Base-by-base conservation (phyloP, 2,113 vertebrate species). In the Heliornis fulica region DNA sequence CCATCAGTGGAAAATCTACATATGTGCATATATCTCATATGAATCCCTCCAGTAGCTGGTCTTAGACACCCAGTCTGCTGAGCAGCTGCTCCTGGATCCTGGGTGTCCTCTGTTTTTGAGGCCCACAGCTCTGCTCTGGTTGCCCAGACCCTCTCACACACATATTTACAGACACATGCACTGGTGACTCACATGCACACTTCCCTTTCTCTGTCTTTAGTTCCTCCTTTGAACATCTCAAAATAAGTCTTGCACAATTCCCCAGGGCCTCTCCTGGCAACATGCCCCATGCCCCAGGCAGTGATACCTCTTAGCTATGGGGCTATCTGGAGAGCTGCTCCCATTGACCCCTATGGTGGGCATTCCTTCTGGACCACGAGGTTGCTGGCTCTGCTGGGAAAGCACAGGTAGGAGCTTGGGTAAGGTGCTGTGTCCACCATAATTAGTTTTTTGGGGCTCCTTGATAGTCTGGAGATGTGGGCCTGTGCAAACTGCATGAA, bases 301-400 rank as follows among this genome's bases (percentile, higher is more conserved):
- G 56, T 28, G 34, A 45, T 3, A 3, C 25, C 40, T 38, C 61
- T 57, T 66, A 79, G 66, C n/a, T 20, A 15, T 25, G 36, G 46
- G 13, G 23, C 20, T 51, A 14, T 21, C 51, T 59, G 22, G 17
- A 45, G 25, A 59, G 40, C 17, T 75, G 32, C 63, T 83, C 51
- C 46, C 15, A 5, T 46, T 86, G 46, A 41, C 34, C 36, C 1
- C 0, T 46, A 26, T 2, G 0, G 14, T 54, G n/a, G 53, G 21
- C 16, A 18, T 48, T 18, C 16, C 31, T 25, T 15, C 36, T 29
- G 57, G 36, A 54, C 23, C 45, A 25, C 22, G 25, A 51, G 28
- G 38, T 61, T 53, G 51, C 40, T 26, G 40, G 17, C 17, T 72
- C 40, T 61, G 13, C 46, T 80, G 0, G 0, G 22, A 31, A 38